Evolutionary conservation across 1,140 invertebrate species (phyloP).

Genomic region (Sitobion miscanthi): DNA sequence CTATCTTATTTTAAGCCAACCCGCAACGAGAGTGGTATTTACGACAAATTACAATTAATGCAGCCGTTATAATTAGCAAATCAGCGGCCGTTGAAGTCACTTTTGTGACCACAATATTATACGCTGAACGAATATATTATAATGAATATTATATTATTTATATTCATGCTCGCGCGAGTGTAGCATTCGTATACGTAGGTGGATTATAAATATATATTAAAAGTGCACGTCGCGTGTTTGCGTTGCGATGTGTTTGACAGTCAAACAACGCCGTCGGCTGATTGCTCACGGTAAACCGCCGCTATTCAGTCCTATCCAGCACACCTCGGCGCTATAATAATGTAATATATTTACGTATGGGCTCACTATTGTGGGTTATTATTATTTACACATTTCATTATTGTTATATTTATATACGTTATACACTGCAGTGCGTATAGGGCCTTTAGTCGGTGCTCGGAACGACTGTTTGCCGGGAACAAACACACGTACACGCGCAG

Average conservation of each 20-base stretch:
- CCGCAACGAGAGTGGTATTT: no score
- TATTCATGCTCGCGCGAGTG: neutral
- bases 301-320: neutral
- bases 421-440: neutral
- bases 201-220: neutral
- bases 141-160: no score
- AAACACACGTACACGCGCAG: neutral
- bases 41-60: no score
- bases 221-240: neutral
- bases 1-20: no score
- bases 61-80: neutral
- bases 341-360: neutral
- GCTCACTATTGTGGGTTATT: neutral
- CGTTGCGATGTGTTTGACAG: neutral
- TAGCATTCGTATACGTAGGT: neutral
- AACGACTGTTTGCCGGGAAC: slow-evolving; percentile 12
- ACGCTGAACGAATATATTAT: no score
- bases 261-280: slow-evolving; percentile 3
- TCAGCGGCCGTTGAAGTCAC: neutral
- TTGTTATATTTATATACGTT: neutral
- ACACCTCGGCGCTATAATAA: no score
- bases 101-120: neutral
- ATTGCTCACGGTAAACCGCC: slow-evolving; percentile 16
- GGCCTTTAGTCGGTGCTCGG: neutral
- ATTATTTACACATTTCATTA: neutral